These are phyloP conservation scores for Calameuta filiformis DNA, from an alignment of 2,888 invertebrate genomes.

Conservation along the genomic window DNA sequence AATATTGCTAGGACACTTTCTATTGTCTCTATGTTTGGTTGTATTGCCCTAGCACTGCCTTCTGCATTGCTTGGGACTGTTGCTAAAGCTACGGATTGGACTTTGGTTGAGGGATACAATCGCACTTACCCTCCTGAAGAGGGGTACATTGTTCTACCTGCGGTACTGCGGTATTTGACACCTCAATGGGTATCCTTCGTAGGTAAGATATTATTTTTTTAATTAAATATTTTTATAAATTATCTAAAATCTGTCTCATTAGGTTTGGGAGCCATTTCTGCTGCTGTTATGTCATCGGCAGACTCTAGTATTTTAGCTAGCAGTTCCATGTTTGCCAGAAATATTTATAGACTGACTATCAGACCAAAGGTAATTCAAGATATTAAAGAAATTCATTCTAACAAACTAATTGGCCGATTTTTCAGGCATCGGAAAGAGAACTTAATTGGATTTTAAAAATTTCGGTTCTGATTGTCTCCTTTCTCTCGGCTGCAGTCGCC, in stretches of 20 bases:
- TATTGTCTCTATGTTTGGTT: conserved; percentile 74
- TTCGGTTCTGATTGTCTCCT: conserved; percentile 73
- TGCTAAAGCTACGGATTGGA: conserved; percentile 73
- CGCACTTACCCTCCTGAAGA: conserved; percentile 61
- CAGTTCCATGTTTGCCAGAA: conserved; percentile 79
- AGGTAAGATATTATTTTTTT: conserved; percentile 39
- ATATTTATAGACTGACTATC: conserved; percentile 76
- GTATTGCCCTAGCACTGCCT: conserved; percentile 74
- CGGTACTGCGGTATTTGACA: conserved; percentile 72
- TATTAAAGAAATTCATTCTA: neutral
- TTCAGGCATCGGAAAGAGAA: conserved; percentile 75
- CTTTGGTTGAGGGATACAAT: conserved; percentile 54
- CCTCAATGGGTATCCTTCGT: conserved; percentile 74
- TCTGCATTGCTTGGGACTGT: conserved; percentile 75
- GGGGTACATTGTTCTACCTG: conserved; percentile 72
- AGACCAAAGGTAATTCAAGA: conserved; percentile 70
- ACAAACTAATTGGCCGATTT: conserved; percentile 10
- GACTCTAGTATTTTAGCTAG: conserved; percentile 79
- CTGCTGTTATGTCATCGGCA: conserved; percentile 82
- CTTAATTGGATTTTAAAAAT: conserved; percentile 75
- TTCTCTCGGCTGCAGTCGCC: conserved; percentile 73
- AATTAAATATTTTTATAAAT: neutral
- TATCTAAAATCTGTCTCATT: neutral
- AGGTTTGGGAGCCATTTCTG: conserved; percentile 79
- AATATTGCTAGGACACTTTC: conserved; percentile 74